These are phyloP conservation scores for Ditylenchus dipsaci DNA, from an alignment of 1,140 invertebrate species.

Conservation along the genomic window DNA sequence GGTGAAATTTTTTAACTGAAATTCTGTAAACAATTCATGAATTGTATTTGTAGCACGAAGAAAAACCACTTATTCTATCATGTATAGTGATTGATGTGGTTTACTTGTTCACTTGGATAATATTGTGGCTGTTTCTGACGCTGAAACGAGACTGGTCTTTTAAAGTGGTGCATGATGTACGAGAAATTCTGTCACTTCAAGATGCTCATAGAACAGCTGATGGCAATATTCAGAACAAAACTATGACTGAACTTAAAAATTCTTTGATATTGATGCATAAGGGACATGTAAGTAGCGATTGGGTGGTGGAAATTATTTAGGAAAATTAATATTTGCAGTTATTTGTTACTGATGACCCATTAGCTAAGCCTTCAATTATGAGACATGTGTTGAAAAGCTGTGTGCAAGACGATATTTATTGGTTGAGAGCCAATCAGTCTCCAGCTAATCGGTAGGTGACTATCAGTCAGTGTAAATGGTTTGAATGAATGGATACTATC, in stretches of 20 bases:
- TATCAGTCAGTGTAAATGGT: neutral
- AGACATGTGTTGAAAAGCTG: constrained; percentile 26
- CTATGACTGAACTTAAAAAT: constrained; percentile 22
- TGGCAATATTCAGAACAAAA: constrained; percentile 15
- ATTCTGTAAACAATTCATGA: too few species aligned
- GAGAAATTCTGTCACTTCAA: constrained; percentile 30
- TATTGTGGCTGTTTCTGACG: constrained; percentile 48
- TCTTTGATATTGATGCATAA: constrained; percentile 25
- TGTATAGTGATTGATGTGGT: constrained; percentile 46
- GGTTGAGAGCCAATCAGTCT: neutral
- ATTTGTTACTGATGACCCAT: constrained; percentile 30
- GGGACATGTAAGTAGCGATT: constrained; percentile 15
- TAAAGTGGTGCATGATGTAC: constrained; percentile 17
- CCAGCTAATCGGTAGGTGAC: neutral
- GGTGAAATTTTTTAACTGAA: constrained; percentile 20
- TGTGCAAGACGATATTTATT: constrained; percentile 6
- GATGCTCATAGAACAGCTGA: constrained; percentile 33
- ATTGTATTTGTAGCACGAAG: constrained; percentile 44
- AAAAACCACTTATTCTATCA: constrained; percentile 44
- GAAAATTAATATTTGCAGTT: constrained; percentile 10
- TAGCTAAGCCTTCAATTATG: constrained; percentile 31
- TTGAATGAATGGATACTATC: neutral
- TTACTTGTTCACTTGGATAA: constrained; percentile 54
- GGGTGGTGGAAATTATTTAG: neutral
- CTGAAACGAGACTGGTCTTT: constrained; percentile 51